Conservation (phyloP, 1,140 invertebrate species). For the Drosophila ogumai region DNA sequence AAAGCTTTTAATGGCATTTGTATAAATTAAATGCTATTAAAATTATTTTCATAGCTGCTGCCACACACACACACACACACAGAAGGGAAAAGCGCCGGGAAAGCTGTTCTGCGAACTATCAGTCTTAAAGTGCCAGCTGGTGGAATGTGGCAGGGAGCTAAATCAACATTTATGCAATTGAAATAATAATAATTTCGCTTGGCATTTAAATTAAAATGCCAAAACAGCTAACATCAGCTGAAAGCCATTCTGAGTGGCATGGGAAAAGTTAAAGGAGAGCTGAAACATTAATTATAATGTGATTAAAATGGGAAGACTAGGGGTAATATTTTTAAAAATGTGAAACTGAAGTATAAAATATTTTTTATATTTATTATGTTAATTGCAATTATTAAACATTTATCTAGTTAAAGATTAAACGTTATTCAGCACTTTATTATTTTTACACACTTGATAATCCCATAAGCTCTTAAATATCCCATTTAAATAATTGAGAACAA, state of each 20-base stretch:
- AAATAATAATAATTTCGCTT: constrained; percentile 66
- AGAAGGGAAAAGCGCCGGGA: not conserved
- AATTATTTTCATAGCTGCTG: constrained; percentile 73
- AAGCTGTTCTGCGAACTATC: constrained; percentile 28
- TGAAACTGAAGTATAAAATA: no score
- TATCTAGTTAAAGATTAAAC: not conserved
- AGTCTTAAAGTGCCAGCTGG: constrained; percentile 8
- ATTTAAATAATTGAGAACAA: not conserved
- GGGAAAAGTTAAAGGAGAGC: not conserved
- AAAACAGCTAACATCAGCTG: constrained; percentile 51
- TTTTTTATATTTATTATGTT: no score
- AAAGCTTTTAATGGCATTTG: constrained; percentile 81
- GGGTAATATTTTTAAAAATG: no score
- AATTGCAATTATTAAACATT: no score
- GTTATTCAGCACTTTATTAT: not conserved
- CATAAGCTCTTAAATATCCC: not conserved
- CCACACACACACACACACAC: constrained; percentile 3
- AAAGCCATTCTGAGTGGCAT: constrained; percentile 2
- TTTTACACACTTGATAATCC: not conserved
- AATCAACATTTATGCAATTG: constrained; percentile 61
- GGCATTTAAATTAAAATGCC: constrained; percentile 73
- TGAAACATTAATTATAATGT: not conserved
- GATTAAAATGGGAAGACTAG: not conserved
- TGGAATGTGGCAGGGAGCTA: constrained; percentile 22
- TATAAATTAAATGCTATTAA: constrained; percentile 80